Evolutionary conservation across 2,113 vertebrate genomes (phyloP), one percentile per base, ranked within the genome.

Genomic region (Sterna hirundo): DNA sequence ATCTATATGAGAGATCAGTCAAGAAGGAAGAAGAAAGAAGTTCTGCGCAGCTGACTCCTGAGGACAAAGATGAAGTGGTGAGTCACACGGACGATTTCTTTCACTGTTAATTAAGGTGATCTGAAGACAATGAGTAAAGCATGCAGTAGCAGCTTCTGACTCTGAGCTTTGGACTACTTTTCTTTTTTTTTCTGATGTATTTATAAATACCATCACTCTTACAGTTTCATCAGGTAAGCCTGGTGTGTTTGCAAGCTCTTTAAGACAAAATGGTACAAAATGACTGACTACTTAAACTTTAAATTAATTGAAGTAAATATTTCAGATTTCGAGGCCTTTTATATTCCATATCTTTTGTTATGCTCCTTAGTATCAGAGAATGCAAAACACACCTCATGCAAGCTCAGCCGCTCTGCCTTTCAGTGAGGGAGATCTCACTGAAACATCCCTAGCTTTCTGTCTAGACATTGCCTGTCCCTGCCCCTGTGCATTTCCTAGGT

Each of bases 1-100:
- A 99, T 96, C 97, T 99, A 58, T 99, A 99, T 64, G 99, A 99
- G 70, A 98, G 97, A 90, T 96, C 99, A 89, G 98, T 99, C 76
- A 98, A 97, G 49, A 97, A 98, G 81, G 99, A 99, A 34, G 99
- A 99, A 87, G 98, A 99, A 86, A 97, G 97, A 55, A 98, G 94
- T 97, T 98, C 95, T 83, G 97, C 97, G 10, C 98, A 98, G 70
- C 96, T 98, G 84, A 97, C 98, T 96, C 96, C 98, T 8, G 99
- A 99, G 84, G 99, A 99, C 83, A 99, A 99, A 96, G 99, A 99
- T 65, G 99, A 99, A 88, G 97, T 65, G 96, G 99, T 99, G 87
- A 99, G 99, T 97, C 61, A 74, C 42, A 32, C 7, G n/a, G 40
- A 49, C 19, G 47, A 3, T 44, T 92, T 68, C 10, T 83, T 82